Base-by-base conservation (phyloP, 1,140 invertebrate genomes). In the Aphaenogaster floridana region DNA sequence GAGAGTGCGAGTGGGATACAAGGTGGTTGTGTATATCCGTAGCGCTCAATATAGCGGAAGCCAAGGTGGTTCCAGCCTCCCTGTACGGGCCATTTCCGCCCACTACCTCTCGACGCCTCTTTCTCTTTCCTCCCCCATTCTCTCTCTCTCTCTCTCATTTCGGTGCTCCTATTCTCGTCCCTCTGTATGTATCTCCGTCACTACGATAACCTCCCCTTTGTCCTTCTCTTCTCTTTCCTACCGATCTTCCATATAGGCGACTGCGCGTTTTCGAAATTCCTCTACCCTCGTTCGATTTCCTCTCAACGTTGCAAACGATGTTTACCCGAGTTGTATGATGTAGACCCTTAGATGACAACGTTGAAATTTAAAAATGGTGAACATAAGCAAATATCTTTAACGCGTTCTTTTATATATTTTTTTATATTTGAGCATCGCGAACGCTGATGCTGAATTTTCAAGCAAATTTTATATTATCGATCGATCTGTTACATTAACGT, bases 21-120 rank as follows among this genome's bases (percentile, higher is more conserved):
- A 94, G 93, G 94, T 95, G 94, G 93, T 93, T 92, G 92, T 88
- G 87, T 87, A 66, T 87, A 90, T 91, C 86, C 77, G 79, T 87
- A 86, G 86, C 52, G 80, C 92, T 95, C 91, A 94, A 95, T 95
- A 91, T 94, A 94, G 94, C 94, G 95, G 95, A 95, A 95, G 95
- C 95, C 94, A 95, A 95, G 95, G 95, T 95, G 95, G 95, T 95
- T 95, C 94, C 93, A 95, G 94, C 94, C 93, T 95, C 94, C 92
- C 91, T 91, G 88, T 91, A 92, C 92, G 92, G 94, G 90, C 93
- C 94, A 93, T 93, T 95, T 95, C 95, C 94, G 94, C 90, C 90
- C 85, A 86, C 90, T 81, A 66, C 74, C 57, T 87, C 87, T 72
- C 90, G 68, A 80, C 34, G 13, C 42, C 21, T 21, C 28, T 48